Evolutionary conservation across 2,888 invertebrate species (phyloP).

Genomic region (Lasioglossum malachurum): DNA sequence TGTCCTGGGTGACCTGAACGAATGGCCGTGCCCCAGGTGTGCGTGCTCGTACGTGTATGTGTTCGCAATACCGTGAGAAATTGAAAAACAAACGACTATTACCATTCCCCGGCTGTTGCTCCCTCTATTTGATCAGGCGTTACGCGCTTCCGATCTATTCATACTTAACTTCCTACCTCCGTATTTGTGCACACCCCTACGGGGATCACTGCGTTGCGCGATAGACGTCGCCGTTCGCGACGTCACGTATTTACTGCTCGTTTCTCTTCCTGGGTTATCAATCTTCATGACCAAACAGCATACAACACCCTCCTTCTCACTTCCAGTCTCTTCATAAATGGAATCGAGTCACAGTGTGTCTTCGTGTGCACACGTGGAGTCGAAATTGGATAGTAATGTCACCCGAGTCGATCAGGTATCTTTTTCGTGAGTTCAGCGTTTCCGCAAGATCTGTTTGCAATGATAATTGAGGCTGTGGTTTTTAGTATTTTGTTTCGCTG

Average conservation of each 20-base stretch:
- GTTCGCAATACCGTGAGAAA: conserved; percentile 41
- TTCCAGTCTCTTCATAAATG: conserved; percentile 7
- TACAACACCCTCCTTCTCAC: not conserved
- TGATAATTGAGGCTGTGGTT: not conserved
- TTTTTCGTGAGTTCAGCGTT: not conserved
- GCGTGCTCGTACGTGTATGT: not conserved
- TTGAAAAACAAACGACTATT: conserved; percentile 55
- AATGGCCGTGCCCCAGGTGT: conserved; percentile 30
- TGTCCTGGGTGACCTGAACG: conserved; percentile 38
- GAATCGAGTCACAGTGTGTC: not conserved
- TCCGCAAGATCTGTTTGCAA: not conserved
- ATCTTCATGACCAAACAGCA: conserved; percentile 17
- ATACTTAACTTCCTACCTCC: conserved; percentile 35
- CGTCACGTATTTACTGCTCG: conserved; percentile 20
- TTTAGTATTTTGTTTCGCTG: not conserved
- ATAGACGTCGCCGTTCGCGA: conserved; percentile 20
- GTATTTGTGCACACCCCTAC: conserved; percentile 30
- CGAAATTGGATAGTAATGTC: not conserved
- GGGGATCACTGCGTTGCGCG: conserved; percentile 8
- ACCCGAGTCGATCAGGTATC: not conserved
- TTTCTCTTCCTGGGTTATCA: conserved; percentile 14
- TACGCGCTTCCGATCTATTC: conserved; percentile 26
- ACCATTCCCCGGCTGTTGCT: conserved; percentile 25
- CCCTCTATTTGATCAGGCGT: conserved; percentile 28
- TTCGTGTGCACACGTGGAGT: not conserved